phyloP scores from a whole-genome alignment of 2,888 invertebrate genomes.

The Alloscopus bannaensis region DNA sequence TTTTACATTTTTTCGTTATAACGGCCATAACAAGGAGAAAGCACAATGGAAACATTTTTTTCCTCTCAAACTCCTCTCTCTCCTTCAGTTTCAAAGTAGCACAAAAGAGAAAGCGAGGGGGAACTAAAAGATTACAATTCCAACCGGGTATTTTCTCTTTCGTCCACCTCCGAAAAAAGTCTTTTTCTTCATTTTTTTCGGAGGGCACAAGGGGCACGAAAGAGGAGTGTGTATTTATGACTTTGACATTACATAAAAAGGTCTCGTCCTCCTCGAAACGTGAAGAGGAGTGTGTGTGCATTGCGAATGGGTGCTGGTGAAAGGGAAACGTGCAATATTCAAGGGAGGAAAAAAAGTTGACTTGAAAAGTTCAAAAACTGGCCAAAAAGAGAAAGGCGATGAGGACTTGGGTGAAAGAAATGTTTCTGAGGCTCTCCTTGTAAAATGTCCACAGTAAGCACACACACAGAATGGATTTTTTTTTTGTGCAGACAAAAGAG shows the following conservation, averaged over 20 bases:
- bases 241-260: slow-evolving; percentile 42
- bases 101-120: neutral
- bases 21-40: slow-evolving; percentile 2
- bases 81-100: neutral
- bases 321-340: too few species aligned
- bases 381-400: slow-evolving; percentile 9
- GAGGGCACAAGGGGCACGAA: slow-evolving; percentile 30
- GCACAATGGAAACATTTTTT: slow-evolving; percentile 15
- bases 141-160: slow-evolving; percentile 25
- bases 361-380: slow-evolving; percentile 8
- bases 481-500: neutral
- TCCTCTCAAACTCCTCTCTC: neutral
- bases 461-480: neutral
- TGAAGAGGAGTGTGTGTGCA: neutral
- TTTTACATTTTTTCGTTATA: slow-evolving; percentile 47
- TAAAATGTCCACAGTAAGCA: too few species aligned
- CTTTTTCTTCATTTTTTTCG: neutral
- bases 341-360: too few species aligned
- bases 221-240: slow-evolving; percentile 44
- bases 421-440: too few species aligned
- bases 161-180: slow-evolving; percentile 4
- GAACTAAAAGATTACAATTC: slow-evolving; percentile 42
- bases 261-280: slow-evolving; percentile 26
- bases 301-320: neutral
- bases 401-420: too few species aligned